phyloP scores from a whole-genome alignment of 2,113 vertebrate species.

The Nerophis lumbriciformis region DNA sequence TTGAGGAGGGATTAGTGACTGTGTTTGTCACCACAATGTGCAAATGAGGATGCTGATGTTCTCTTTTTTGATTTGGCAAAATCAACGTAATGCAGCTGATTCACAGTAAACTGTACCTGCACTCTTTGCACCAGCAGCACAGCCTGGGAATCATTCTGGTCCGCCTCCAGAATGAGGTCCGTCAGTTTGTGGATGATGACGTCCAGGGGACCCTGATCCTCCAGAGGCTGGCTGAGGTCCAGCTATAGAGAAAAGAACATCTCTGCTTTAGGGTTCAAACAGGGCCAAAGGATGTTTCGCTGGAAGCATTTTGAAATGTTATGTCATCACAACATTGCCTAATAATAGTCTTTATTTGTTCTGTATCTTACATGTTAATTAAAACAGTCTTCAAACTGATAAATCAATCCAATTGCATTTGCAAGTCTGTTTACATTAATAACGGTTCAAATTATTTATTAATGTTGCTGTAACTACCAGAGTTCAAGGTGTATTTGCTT shows the following conservation, averaged over 20 bases:
- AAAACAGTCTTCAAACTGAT: no score
- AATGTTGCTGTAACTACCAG: no score
- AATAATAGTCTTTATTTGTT: no score
- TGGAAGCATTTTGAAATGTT: no score
- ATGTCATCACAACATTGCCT: no score
- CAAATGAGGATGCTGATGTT: conserved; percentile 5
- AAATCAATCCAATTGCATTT: no score
- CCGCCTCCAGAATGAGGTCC: conserved; percentile 94
- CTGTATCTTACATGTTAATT: no score
- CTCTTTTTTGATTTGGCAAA: conserved; percentile 7
- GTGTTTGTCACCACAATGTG: conserved; percentile 1
- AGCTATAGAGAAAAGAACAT: conserved; percentile 69
- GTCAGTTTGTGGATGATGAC: conserved; percentile 99
- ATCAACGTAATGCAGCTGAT: not conserved
- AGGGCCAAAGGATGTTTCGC: no score
- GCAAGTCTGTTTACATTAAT: no score
- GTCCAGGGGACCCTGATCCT: conserved; percentile 94
- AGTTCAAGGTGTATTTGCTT: no score
- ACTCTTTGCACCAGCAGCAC: conserved; percentile 90
- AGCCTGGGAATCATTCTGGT: conserved; percentile 93
- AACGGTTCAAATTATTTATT: no score
- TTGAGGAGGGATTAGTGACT: not conserved
- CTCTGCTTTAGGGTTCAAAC: not conserved
- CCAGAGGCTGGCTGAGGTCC: conserved; percentile 88
- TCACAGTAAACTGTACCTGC: conserved; percentile 72